Evolutionary conservation across 2,888 invertebrate genomes (phyloP), one percentile per base, ranked within the genome.

Genomic region (Latrodectus hesperus): DNA sequence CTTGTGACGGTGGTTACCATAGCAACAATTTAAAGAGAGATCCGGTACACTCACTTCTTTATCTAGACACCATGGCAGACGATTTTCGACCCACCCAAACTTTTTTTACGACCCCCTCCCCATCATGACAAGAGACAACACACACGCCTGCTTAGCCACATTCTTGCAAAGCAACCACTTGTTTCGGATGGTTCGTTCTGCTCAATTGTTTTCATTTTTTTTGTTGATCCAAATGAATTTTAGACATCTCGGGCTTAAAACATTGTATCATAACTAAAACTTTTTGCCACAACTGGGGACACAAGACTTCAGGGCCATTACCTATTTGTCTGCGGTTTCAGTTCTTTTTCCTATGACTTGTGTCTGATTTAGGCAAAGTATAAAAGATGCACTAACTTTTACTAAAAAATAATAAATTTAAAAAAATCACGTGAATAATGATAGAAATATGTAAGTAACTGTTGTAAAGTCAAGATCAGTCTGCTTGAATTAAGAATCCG

Each of bases 11-110:
- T 22, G 11, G 76, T 83, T 76, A n/a, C 76, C 74, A 83, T 83
- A 26, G 83, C 67, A 67, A 83, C 70, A 51, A 55, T 53, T 60
- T 60, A 60, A 38, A 38, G 38, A 38, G 64, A 82, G 76, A 83
- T 83, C 83, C 83, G 76, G 83, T 75, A 83, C 83, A 76, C 60
- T 83, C 79, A 68, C 79, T 71, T 77, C n/a, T n/a, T n/a, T 68
- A 75, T 51, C 83, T 68, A 83, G 83, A 83, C 83, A 76, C 53
- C 75, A 10, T 26, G 76, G 83, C 83, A 83, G 83, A 83, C 83
- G 74, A 51, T 60, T n/a, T 70, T 64, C 83, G 74, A 52, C 68
- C 82, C 72, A 52, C 81, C 70, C 71, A 55, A 83, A 76, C 26
- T 76, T 76, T 75, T 51, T 51, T 14, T 49, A n/a, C 81, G 53